A percentile compares a stretch with the other conserved stretches of the same genome.
Evolutionary conservation across 2,888 invertebrate genomes (phyloP).

Genomic region (Aphrophora alni): DNA sequence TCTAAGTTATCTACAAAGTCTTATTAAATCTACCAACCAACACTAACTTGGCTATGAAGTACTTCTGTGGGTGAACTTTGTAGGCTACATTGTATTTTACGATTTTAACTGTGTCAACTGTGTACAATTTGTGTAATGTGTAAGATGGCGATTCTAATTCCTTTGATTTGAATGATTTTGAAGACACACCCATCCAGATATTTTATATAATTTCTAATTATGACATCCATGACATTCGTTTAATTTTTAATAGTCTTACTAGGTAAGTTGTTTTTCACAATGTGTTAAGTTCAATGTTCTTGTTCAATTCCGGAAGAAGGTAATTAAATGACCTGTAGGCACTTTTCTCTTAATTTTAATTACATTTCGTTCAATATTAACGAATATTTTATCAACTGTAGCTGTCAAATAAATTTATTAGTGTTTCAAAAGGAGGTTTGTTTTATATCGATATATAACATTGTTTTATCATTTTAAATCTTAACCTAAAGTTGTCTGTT

Average conservation of each 20-base stretch:
- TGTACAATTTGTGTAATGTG: not conserved
- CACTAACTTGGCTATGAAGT: not conserved
- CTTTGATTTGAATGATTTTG: not conserved
- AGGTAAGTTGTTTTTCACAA: not conserved
- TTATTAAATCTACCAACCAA: not conserved
- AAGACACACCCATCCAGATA: not conserved
- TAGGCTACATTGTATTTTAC: not conserved
- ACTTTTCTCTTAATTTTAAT: not conserved
- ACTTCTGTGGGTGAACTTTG: not conserved
- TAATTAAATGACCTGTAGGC: not conserved
- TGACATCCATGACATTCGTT: not conserved
- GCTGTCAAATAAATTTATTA: too few relatives aligned
- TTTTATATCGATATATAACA: too few relatives aligned
- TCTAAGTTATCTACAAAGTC: too few relatives aligned
- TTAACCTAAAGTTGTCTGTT: too few relatives aligned
- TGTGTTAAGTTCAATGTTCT: not conserved
- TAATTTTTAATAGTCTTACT: not conserved
- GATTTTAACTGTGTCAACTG: not conserved
- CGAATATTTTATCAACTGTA: too few relatives aligned
- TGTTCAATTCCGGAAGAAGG: not conserved
- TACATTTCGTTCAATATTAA: not conserved
- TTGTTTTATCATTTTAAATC: too few relatives aligned
- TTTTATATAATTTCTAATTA: not conserved
- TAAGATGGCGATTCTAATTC: not conserved
- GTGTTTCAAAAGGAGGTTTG: too few relatives aligned